phyloP scores from a whole-genome alignment of 2,888 invertebrate genomes.

The Cephus rjabovi region DNA sequence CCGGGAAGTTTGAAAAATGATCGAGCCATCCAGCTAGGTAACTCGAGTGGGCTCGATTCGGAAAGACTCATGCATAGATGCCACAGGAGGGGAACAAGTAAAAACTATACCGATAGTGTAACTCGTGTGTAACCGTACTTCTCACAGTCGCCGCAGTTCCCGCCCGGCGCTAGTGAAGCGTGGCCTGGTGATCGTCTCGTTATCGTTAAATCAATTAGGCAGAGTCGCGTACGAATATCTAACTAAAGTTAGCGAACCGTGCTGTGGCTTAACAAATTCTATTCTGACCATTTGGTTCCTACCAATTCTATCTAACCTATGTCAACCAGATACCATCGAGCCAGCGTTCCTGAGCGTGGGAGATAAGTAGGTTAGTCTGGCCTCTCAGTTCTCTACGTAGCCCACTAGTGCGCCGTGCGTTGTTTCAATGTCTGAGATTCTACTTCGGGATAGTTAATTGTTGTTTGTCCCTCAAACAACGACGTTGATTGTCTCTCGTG shows the following conservation, averaged over 20 bases:
- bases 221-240: background rate
- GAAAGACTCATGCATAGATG: background rate
- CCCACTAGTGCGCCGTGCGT: background rate
- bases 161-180: background rate
- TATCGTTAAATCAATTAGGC: background rate
- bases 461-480: conserved; percentile 38
- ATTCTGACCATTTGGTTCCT: background rate
- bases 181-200: background rate
- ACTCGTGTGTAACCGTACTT: background rate
- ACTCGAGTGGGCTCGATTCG: background rate
- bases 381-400: background rate
- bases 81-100: background rate
- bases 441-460: conserved; percentile 28
- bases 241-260: background rate
- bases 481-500: conserved; percentile 32
- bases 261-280: background rate
- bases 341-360: background rate
- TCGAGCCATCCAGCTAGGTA: background rate
- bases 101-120: background rate
- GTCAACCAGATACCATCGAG: background rate
- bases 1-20: background rate
- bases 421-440: background rate
- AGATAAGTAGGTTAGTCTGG: background rate
- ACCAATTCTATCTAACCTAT: background rate
- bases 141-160: background rate